Conservation (phyloP, 2,113 vertebrate species). For the Camelus dromedarius region DNA sequence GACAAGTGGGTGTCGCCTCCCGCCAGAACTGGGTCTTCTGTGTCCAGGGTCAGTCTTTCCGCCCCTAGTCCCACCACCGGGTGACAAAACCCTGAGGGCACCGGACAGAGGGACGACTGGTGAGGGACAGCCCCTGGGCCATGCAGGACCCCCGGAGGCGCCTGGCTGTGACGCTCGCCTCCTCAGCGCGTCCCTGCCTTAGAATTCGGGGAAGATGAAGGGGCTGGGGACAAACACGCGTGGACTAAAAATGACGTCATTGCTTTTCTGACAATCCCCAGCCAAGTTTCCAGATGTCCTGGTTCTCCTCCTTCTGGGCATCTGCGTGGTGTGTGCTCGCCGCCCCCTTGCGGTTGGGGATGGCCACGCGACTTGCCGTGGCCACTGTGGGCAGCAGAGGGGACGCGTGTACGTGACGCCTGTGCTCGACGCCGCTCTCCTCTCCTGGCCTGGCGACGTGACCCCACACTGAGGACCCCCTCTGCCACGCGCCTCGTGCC, state of each 20-base stretch:
- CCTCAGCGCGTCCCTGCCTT: background rate
- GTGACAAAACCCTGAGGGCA: too few relatives aligned
- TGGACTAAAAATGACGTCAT: background rate
- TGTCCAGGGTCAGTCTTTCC: too few relatives aligned
- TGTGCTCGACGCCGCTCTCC: background rate
- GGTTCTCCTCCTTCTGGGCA: background rate
- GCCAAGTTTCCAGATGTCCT: rapidly evolving
- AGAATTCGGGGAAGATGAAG: background rate
- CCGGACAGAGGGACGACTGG: too few relatives aligned
- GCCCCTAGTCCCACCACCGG: too few relatives aligned
- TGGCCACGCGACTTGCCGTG: background rate
- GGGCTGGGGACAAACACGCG: rapidly evolving
- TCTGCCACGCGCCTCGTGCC: background rate
- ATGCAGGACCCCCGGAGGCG: background rate
- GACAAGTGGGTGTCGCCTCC: background rate
- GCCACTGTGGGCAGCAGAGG: background rate
- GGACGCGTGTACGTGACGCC: rapidly evolving
- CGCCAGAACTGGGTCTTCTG: too few relatives aligned
- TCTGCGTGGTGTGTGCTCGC: too few relatives aligned
- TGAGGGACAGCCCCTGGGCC: too few relatives aligned
- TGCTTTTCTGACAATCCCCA: rapidly evolving
- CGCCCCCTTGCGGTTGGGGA: background rate
- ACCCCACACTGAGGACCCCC: background rate
- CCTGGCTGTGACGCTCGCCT: too few relatives aligned
- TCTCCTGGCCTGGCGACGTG: rapidly evolving